Percentiles rank a stretch among this genome's conserved stretches.
Evolutionary conservation across 1,140 invertebrate species (phyloP).

Genomic region (Atta cephalotes): DNA sequence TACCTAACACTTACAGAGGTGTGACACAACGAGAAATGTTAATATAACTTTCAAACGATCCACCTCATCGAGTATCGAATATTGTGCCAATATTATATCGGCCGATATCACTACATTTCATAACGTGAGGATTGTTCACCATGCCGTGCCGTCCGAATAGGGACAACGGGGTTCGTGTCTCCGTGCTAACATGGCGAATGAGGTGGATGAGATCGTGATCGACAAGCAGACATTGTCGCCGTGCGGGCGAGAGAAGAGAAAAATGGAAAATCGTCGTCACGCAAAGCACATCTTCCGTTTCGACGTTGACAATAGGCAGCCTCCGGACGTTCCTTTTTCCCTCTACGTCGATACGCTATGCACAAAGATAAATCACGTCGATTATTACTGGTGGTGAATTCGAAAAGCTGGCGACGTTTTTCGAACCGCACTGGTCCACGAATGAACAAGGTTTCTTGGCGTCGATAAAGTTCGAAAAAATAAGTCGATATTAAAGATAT

Average conservation of each 20-base stretch:
- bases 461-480: neutral
- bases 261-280: conserved; percentile 57
- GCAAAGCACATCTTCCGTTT: conserved; percentile 52
- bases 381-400: conserved; percentile 39
- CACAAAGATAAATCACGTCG: conserved; percentile 48
- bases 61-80: conserved; percentile 44
- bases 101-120: conserved; percentile 25
- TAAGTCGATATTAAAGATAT: neutral
- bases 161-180: conserved; percentile 31
- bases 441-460: neutral
- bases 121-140: conserved; percentile 32
- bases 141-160: neutral
- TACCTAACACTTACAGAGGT: neutral
- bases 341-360: conserved; percentile 42
- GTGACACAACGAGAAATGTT: neutral
- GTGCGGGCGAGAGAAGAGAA: conserved; percentile 17
- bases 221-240: conserved; percentile 54
- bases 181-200: conserved; percentile 49
- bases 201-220: conserved; percentile 56
- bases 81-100: conserved; percentile 40
- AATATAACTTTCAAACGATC: conserved; percentile 19
- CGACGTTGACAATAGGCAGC: conserved; percentile 55
- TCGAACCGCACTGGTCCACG: neutral
- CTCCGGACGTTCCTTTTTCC: conserved; percentile 37
- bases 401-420: conserved; percentile 12